phyloP scores from a whole-genome alignment of 2,888 invertebrate genomes.

The Apomyelois bistriatella region DNA sequence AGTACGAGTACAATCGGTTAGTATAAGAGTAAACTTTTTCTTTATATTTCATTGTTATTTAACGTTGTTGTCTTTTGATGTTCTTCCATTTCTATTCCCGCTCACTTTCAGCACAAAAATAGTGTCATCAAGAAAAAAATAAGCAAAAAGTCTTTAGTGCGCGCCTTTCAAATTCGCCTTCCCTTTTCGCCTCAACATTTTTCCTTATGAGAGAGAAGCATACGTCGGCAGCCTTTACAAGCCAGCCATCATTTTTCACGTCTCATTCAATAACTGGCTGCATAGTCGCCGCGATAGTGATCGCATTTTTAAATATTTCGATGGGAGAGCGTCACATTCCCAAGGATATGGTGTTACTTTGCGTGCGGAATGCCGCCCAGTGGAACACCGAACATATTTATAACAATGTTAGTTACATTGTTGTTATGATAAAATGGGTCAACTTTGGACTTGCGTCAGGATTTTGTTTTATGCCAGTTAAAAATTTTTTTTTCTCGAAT shows the following conservation, averaged over 20 bases:
- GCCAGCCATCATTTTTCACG: conserved; percentile 77
- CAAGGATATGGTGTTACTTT: conserved; percentile 79
- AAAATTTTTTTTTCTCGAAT: too few relatives aligned
- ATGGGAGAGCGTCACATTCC: conserved; percentile 71
- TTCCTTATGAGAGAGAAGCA: conserved; percentile 38
- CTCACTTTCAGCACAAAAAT: too few relatives aligned
- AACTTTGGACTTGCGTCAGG: not conserved
- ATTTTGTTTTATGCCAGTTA: too few relatives aligned
- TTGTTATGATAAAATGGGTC: not conserved
- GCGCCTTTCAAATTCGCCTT: conserved; percentile 24
- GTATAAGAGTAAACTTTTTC: too few relatives aligned
- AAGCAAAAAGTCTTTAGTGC: conserved; percentile 11
- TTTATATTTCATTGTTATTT: too few relatives aligned
- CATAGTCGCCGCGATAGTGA: conserved; percentile 75
- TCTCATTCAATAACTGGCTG: conserved; percentile 78
- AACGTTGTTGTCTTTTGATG: too few relatives aligned
- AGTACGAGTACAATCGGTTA: too few relatives aligned
- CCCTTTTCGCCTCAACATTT: conserved; percentile 14
- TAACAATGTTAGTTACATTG: not conserved
- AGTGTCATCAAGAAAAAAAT: not conserved
- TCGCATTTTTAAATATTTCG: conserved; percentile 77
- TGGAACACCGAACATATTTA: conserved; percentile 1
- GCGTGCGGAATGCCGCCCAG: conserved; percentile 67
- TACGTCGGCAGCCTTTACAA: conserved; percentile 70
- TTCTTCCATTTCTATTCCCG: too few relatives aligned